Evolutionary conservation across 2,113 vertebrate genomes (phyloP), one percentile per base, ranked within the genome.

Genomic region (Maccullochella peelii): DNA sequence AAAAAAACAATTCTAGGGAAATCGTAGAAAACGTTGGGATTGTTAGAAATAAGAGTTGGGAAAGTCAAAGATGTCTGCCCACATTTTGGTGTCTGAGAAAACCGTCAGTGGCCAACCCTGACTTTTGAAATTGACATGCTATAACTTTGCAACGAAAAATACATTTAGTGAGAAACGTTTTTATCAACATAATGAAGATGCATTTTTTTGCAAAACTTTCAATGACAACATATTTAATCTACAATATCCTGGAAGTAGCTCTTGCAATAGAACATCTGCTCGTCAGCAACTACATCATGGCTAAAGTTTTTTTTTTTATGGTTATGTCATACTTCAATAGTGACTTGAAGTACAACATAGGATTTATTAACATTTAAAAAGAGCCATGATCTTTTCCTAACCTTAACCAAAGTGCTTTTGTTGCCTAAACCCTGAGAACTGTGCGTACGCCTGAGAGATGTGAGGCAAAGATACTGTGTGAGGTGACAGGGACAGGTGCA

Each of bases 401-500:
- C 57, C 20, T 33, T 11, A 61, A 36, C 57, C 57, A 38, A 27
- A 52, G 14, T 54, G 49, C 15, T 38, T 52, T 12, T 38, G 30
- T 63, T 25, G n/a, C 30, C 44, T 10, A 14, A 50, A 36, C 15
- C 16, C 36, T 42, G 8, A 47, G 14, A 6, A 27, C 15, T 11
- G 14, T 40, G 8, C n/a, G 40, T 3, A 7, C 8, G 49, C 21
- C 23, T 18, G 38, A 47, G 15, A 42, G 54, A 59, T 59, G n/a
- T 21, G n/a, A 59, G 38, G 6, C 9, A 30, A 66, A 55, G 15
- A 55, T 27, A 38, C 49, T 58, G 52, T 10, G 2, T 58, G 25
- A 59, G 54, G 40, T 59, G 33, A 67, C 67, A 49, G 52, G 8
- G 52, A 58, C 63, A 36, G 25, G 76, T 78, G 52, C 27, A n/a